Evolutionary conservation across 1,140 invertebrate species (phyloP).

Genomic region (Heliconius hewitsoni): DNA sequence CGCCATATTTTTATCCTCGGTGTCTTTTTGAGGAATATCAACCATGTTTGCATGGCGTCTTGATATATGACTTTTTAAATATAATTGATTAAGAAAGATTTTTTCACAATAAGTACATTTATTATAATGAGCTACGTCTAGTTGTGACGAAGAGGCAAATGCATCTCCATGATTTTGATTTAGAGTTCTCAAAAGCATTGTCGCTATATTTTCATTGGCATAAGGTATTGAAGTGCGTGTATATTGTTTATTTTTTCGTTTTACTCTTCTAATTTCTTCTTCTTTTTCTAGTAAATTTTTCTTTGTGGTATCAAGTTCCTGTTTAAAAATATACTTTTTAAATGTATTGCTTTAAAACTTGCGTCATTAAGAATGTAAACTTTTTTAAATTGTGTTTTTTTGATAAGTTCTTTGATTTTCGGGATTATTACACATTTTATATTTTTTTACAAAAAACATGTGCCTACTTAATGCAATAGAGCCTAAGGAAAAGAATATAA

Average conservation of each 20-base stretch:
- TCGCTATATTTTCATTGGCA: constrained; percentile 73
- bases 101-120: constrained; percentile 82
- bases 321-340: neutral
- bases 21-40: constrained; percentile 61
- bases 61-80: constrained; percentile 80
- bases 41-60: constrained; percentile 72
- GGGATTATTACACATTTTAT: too few relatives aligned
- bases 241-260: constrained; percentile 61
- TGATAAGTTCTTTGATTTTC: too few relatives aligned
- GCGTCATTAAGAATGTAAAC: neutral
- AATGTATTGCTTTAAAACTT: neutral
- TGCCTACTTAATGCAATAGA: too few relatives aligned
- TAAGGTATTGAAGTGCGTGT: constrained; percentile 59
- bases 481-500: neutral
- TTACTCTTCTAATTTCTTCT: constrained; percentile 73
- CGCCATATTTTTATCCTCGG: constrained; percentile 34
- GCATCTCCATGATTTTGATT: constrained; percentile 62
- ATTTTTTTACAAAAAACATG: too few relatives aligned
- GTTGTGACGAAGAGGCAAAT: constrained; percentile 51
- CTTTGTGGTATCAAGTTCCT: constrained; percentile 72
- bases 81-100: constrained; percentile 82
- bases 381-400: too few relatives aligned
- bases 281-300: constrained; percentile 71
- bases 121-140: constrained; percentile 63
- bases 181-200: constrained; percentile 72